These are phyloP conservation scores for Myotis yumanensis DNA, from an alignment of 2,113 vertebrate genomes.

Conservation along the genomic window DNA sequence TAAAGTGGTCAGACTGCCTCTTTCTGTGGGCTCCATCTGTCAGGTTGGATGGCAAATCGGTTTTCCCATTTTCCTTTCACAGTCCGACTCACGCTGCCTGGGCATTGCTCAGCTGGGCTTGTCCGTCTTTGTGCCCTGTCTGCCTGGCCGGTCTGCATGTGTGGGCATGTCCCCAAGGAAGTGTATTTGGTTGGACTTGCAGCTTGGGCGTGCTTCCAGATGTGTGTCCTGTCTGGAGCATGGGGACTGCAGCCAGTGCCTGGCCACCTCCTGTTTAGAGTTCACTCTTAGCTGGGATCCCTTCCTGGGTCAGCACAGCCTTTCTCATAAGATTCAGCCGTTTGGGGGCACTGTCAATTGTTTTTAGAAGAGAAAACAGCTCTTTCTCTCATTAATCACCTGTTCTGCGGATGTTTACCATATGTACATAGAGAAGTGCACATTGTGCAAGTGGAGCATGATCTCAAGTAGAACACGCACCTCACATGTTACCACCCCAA, in stretches of 20 bases:
- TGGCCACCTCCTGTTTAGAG: fast-evolving
- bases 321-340: not conserved
- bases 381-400: not conserved
- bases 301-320: not conserved
- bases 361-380: not conserved
- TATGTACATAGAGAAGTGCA: not conserved
- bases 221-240: too few relatives aligned
- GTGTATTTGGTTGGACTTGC: not conserved
- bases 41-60: fast-evolving
- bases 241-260: not conserved
- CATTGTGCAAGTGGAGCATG: not conserved
- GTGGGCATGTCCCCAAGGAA: not conserved
- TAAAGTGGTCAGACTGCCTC: not conserved
- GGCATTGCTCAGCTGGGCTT: not conserved
- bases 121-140: not conserved
- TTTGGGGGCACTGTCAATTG: not conserved
- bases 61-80: not conserved
- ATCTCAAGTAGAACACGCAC: not conserved
- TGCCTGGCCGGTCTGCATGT: not conserved
- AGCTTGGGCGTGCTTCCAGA: fast-evolving
- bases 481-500: not conserved
- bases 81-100: not conserved
- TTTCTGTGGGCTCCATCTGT: not conserved
- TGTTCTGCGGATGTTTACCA: fast-evolving
- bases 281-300: not conserved